phyloP scores from a whole-genome alignment of 2,797 vertebrate species.

The Acrocephalus scirpaceus region DNA sequence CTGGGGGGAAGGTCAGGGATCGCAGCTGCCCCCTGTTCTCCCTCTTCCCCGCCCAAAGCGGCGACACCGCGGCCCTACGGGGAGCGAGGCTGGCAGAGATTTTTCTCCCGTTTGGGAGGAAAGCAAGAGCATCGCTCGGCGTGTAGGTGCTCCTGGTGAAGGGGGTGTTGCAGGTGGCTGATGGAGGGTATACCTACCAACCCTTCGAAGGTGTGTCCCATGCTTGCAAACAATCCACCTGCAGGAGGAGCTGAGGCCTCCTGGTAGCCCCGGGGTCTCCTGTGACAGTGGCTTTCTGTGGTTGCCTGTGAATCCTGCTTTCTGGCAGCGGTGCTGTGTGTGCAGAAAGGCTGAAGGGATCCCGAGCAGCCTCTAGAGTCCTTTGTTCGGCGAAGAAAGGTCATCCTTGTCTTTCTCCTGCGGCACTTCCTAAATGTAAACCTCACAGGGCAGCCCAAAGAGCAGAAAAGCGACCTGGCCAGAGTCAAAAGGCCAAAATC shows the following conservation, averaged over 20 bases:
- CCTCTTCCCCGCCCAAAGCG: fast-evolving
- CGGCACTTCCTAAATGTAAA: fast-evolving
- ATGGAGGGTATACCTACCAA: fast-evolving
- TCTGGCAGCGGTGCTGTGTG: too few species aligned
- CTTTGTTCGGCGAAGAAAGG: fast-evolving
- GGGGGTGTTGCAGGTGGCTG: background rate
- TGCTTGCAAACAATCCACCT: background rate
- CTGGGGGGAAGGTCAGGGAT: background rate
- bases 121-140: fast-evolving
- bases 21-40: background rate
- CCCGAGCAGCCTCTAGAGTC: too few species aligned
- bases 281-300: background rate
- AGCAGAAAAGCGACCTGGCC: background rate
- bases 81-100: fast-evolving
- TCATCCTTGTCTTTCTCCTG: background rate
- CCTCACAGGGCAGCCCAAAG: background rate
- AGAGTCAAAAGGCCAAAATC: background rate
- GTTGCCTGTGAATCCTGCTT: background rate
- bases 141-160: background rate
- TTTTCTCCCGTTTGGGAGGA: background rate
- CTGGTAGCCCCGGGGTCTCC: too few species aligned
- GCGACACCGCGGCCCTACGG: fast-evolving
- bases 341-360: background rate
- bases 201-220: fast-evolving
- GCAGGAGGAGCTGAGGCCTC: background rate